Conservation (phyloP, 2,113 vertebrate species). For the Brachypteracias leptosomus region DNA sequence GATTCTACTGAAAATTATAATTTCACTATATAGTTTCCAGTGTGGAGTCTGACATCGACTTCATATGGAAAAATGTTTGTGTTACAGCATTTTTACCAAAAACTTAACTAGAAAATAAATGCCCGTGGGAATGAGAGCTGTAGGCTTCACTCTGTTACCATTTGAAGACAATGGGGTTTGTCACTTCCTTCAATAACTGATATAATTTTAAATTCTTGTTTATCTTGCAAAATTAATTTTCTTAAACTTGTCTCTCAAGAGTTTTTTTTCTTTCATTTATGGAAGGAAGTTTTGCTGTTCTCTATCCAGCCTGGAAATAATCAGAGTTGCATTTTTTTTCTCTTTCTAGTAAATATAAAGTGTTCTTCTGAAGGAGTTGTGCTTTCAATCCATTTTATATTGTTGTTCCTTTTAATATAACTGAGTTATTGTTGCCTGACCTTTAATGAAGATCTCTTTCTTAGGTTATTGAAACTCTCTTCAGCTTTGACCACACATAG, state of each 20-base stretch:
- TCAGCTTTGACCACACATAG: neutral
- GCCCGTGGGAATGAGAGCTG: neutral
- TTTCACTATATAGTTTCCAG: neutral
- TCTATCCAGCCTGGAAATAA: neutral
- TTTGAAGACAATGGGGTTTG: neutral
- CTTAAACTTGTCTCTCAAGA: fast-evolving
- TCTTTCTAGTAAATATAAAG: neutral
- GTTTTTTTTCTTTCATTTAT: neutral
- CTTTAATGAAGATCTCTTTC: neutral
- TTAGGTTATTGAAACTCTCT: neutral
- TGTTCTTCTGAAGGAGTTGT: neutral
- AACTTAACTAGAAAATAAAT: neutral
- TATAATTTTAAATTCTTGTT: neutral
- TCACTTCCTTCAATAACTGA: neutral
- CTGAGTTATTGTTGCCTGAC: neutral
- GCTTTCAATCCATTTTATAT: neutral
- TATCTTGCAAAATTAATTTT: neutral
- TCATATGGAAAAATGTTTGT: neutral
- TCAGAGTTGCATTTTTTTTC: neutral
- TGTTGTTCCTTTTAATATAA: neutral
- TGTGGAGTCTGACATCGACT: neutral
- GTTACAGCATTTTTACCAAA: neutral
- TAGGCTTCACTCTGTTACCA: neutral
- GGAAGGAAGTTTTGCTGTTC: neutral
- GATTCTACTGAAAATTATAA: neutral